Evolutionary conservation across 2,888 invertebrate species (phyloP).

Genomic region (Proisotoma minuta): DNA sequence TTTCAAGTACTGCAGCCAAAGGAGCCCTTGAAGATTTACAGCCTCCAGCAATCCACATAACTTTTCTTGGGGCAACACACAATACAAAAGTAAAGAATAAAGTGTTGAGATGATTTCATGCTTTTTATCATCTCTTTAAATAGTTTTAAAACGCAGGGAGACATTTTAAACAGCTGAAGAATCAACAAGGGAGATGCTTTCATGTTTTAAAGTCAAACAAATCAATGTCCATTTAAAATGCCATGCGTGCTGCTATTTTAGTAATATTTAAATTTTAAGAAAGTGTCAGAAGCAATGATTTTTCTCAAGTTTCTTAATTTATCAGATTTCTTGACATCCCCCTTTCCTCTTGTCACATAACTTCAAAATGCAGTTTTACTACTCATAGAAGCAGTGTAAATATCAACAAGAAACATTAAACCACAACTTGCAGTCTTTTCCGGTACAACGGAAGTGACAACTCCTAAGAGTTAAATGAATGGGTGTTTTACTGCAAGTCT

Average conservation of each 20-base stretch:
- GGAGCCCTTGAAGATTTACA: not conserved
- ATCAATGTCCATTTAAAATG: not conserved
- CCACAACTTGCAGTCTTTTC: no score
- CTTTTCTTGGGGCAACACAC: not conserved
- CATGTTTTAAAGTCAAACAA: not conserved
- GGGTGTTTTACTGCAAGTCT: no score
- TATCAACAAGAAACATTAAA: no score
- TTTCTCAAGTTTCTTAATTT: no score
- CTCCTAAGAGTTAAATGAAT: no score
- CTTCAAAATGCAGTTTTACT: no score
- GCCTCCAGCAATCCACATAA: not conserved
- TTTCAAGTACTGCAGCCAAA: not conserved
- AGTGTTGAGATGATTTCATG: not conserved
- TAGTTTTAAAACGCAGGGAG: not conserved
- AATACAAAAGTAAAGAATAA: not conserved
- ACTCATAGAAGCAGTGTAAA: no score
- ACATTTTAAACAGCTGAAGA: no score
- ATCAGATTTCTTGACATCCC: no score
- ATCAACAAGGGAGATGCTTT: not conserved
- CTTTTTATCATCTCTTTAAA: not conserved
- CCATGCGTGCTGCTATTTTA: not conserved
- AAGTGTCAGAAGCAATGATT: no score
- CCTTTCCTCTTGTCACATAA: no score
- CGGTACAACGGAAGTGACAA: no score
- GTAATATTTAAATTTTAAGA: not conserved